These are phyloP conservation scores for Myiotriccus ornatus DNA, from an alignment of 2,797 vertebrate species.

Conservation along the genomic window DNA sequence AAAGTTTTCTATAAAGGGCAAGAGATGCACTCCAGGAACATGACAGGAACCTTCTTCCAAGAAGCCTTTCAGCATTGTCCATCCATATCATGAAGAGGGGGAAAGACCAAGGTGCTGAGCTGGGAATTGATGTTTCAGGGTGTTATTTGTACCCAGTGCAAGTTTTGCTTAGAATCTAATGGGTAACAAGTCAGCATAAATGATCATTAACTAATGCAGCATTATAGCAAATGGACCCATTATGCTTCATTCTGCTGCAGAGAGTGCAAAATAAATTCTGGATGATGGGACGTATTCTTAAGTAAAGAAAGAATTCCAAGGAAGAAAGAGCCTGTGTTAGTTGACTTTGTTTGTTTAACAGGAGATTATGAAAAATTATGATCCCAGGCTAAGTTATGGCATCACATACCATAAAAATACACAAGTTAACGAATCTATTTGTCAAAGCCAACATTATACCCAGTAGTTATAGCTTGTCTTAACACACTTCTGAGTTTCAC, in stretches of 20 bases:
- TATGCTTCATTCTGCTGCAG: not conserved
- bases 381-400: not conserved
- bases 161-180: slow-evolving; percentile 21
- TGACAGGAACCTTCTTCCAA: not conserved
- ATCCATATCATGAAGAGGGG: not conserved
- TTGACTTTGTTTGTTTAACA: slow-evolving; percentile 1
- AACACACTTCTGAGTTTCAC: not conserved
- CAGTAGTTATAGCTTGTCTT: not conserved
- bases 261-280: slow-evolving; percentile 45
- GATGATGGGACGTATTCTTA: not conserved
- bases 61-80: not conserved
- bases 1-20: not conserved
- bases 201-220: not conserved
- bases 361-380: not conserved
- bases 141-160: not conserved
- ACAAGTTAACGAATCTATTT: not conserved
- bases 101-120: not conserved
- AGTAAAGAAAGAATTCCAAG: slow-evolving; percentile 15
- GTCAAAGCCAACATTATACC: not conserved
- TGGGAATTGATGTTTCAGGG: not conserved
- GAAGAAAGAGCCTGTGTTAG: not conserved
- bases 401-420: not conserved
- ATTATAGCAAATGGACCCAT: slow-evolving; percentile 29
- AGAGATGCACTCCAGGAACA: not conserved
- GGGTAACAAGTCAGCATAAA: slow-evolving; percentile 19